A percentile compares a stretch with the other conserved stretches of the same genome.
Evolutionary conservation across 2,113 vertebrate species (phyloP).

Genomic region (Caracal caracal): DNA sequence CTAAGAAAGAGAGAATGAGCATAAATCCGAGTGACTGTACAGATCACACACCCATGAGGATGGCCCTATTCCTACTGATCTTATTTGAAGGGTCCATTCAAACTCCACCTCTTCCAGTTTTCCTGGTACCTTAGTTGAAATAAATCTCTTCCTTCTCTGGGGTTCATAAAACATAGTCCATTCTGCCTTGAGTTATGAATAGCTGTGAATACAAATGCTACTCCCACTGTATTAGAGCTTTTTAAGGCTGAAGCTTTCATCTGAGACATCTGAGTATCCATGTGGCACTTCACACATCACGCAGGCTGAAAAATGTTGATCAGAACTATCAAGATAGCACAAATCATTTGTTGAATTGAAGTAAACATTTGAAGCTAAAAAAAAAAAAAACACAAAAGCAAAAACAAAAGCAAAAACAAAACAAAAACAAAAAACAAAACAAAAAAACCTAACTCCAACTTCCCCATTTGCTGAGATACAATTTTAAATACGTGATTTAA

Average conservation of each 20-base stretch:
- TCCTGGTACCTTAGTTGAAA: neutral
- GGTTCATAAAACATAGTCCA: neutral
- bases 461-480: neutral
- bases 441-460: neutral
- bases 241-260: neutral
- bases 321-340: neutral
- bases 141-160: neutral
- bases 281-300: neutral
- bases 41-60: neutral
- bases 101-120: neutral
- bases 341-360: neutral
- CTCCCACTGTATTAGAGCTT: too few species aligned
- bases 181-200: neutral
- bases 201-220: neutral
- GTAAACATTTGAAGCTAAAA: neutral
- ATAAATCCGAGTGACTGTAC: neutral
- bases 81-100: neutral
- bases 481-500: conserved; percentile 10
- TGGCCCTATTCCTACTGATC: too few species aligned
- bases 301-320: neutral
- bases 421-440: too few species aligned
- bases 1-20: neutral
- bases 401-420: too few species aligned
- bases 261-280: neutral
- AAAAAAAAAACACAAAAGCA: neutral